phyloP scores from a whole-genome alignment of 2,113 vertebrate genomes.

The Peucedramus taeniatus region DNA sequence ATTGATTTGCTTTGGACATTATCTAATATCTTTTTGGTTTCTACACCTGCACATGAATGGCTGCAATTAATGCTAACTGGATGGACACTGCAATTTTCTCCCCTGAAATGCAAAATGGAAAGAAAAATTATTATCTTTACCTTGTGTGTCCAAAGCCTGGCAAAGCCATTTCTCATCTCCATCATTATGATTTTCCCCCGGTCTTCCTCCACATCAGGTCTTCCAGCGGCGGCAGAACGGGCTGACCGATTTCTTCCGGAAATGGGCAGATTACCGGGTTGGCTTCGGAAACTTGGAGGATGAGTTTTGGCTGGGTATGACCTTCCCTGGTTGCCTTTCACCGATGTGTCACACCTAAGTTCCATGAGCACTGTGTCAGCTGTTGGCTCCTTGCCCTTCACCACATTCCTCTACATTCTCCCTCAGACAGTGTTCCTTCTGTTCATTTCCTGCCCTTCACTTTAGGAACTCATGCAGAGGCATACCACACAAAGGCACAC shows the following conservation, averaged over 20 bases:
- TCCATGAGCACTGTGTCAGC: background rate
- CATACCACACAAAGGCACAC: background rate
- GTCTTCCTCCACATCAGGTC: conserved; percentile 71
- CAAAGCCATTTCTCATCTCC: background rate
- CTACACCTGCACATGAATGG: background rate
- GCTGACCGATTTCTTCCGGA: conserved; percentile 93
- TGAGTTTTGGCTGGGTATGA: conserved; percentile 96
- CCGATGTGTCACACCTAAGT: background rate
- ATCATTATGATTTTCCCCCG: background rate
- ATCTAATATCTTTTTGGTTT: background rate
- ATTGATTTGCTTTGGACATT: background rate
- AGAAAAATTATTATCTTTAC: background rate
- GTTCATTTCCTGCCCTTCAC: conserved; percentile 15
- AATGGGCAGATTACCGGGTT: conserved; percentile 90
- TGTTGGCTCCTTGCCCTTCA: background rate
- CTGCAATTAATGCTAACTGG: background rate
- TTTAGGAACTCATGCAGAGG: conserved; percentile 1
- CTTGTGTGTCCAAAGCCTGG: background rate
- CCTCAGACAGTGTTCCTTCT: background rate
- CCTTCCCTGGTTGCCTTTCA: background rate
- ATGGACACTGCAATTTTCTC: background rate
- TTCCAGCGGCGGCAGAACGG: conserved; percentile 96
- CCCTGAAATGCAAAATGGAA: background rate
- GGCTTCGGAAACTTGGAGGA: conserved; percentile 97
- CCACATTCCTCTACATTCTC: background rate